Evolutionary conservation across 2,113 vertebrate genomes (phyloP).

Genomic region (Osmerus eperlanus): DNA sequence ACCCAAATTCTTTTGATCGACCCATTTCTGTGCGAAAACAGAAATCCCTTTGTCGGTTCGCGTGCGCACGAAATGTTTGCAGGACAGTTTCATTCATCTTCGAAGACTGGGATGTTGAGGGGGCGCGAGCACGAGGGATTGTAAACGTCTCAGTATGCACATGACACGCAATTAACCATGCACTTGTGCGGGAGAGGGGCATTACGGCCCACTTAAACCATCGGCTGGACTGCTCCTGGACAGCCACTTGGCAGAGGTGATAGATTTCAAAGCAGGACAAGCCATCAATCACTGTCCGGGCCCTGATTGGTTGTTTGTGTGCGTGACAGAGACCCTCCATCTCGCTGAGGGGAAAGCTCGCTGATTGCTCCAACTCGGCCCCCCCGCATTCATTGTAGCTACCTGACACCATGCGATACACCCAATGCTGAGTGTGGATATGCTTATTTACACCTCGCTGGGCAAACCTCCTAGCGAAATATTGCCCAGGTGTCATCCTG

Average conservation of each 20-base stretch:
- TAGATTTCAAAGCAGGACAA: slow-evolving; percentile 83
- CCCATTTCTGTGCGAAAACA: neutral
- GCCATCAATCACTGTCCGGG: slow-evolving; percentile 82
- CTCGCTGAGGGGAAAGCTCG: slow-evolving; percentile 82
- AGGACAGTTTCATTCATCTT: neutral
- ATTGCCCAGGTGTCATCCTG: slow-evolving; percentile 55
- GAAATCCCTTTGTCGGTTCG: slow-evolving; percentile 25
- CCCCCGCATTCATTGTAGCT: slow-evolving; percentile 76
- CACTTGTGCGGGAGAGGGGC: slow-evolving; percentile 82
- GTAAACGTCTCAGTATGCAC: slow-evolving; percentile 70
- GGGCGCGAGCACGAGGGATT: slow-evolving; percentile 42
- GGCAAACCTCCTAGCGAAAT: slow-evolving; percentile 61
- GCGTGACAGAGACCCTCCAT: slow-evolving; percentile 85
- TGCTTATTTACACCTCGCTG: slow-evolving; percentile 71
- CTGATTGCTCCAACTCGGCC: slow-evolving; percentile 82
- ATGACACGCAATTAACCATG: slow-evolving; percentile 87
- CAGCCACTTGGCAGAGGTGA: slow-evolving; percentile 80
- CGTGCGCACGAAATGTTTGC: slow-evolving; percentile 16
- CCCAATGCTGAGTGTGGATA: slow-evolving; percentile 73
- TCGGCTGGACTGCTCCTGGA: slow-evolving; percentile 54
- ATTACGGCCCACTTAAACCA: slow-evolving; percentile 78
- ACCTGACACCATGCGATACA: slow-evolving; percentile 76
- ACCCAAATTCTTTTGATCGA: neutral
- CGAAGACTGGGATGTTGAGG: neutral
- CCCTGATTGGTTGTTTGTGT: slow-evolving; percentile 91